Evolutionary conservation across 2,797 vertebrate genomes (phyloP).

Genomic region (Catharus ustulatus): DNA sequence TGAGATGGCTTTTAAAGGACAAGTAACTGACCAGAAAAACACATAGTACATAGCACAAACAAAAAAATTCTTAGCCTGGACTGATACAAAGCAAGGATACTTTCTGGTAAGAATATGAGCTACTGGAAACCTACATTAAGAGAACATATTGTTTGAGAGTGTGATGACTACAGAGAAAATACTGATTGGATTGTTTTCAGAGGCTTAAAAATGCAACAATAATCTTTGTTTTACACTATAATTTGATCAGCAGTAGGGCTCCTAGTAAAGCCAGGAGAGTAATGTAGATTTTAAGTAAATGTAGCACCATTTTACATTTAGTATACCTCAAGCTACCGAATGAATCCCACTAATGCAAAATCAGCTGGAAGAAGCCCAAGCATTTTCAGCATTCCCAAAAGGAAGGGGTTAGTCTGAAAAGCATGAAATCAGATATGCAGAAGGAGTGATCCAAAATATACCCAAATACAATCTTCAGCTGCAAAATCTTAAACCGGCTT

Average conservation of each 20-base stretch:
- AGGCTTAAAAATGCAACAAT: neutral
- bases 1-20: neutral
- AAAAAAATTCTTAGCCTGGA: neutral
- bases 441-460: slow-evolving; percentile 52
- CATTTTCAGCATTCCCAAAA: slow-evolving; percentile 17
- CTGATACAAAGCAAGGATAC: neutral
- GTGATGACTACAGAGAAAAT: neutral
- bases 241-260: neutral
- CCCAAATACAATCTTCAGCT: slow-evolving; percentile 25
- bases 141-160: neutral
- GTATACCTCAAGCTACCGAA: slow-evolving; percentile 7
- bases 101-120: neutral
- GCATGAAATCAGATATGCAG: slow-evolving; percentile 50
- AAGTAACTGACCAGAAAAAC: neutral
- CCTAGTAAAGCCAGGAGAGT: neutral
- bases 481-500: slow-evolving; percentile 12
- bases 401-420: slow-evolving; percentile 22
- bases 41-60: neutral
- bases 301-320: neutral
- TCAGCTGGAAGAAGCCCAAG: neutral
- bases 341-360: neutral
- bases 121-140: neutral
- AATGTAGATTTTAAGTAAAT: neutral
- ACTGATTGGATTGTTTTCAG: neutral
- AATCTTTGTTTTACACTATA: neutral